Evolutionary conservation across 2,113 vertebrate species (phyloP).

Genomic region (Corythaixoides concolor): DNA sequence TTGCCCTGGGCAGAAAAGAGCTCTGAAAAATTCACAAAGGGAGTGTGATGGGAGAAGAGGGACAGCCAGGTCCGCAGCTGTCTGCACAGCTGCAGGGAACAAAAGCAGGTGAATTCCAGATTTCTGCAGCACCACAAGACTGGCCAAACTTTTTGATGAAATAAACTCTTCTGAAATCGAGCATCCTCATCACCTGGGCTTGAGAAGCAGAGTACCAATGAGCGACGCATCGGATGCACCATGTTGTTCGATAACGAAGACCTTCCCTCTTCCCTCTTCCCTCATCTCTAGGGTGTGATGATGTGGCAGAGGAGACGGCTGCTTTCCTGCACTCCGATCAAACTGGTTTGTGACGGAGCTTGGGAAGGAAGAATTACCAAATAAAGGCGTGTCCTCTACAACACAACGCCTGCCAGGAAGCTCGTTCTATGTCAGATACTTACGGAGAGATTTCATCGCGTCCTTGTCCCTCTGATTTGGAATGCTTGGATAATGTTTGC

Average conservation of each 20-base stretch:
- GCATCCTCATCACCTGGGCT: background rate
- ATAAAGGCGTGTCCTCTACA: background rate
- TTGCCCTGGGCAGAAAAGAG: background rate
- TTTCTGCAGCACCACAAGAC: background rate
- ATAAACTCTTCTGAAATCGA: background rate
- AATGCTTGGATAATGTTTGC: background rate
- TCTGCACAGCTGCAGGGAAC: background rate
- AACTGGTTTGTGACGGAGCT: background rate
- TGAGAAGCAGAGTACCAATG: background rate
- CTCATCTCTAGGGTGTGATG: background rate
- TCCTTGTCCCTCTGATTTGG: background rate
- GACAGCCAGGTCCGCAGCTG: background rate
- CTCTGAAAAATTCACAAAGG: background rate
- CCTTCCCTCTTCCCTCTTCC: background rate
- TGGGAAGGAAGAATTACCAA: background rate
- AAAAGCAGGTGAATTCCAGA: background rate
- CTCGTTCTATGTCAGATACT: background rate
- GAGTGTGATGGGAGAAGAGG: background rate
- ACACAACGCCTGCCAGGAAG: background rate
- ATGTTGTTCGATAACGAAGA: background rate
- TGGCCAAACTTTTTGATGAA: background rate
- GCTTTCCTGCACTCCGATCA: background rate
- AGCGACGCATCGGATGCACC: background rate
- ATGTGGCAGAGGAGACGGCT: background rate
- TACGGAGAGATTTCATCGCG: background rate